A percentile compares a stretch with the other conserved stretches of the same genome.
These are phyloP conservation scores for Subacronicta megacephala DNA, from an alignment of 2,888 invertebrate species.

Conservation along the genomic window DNA sequence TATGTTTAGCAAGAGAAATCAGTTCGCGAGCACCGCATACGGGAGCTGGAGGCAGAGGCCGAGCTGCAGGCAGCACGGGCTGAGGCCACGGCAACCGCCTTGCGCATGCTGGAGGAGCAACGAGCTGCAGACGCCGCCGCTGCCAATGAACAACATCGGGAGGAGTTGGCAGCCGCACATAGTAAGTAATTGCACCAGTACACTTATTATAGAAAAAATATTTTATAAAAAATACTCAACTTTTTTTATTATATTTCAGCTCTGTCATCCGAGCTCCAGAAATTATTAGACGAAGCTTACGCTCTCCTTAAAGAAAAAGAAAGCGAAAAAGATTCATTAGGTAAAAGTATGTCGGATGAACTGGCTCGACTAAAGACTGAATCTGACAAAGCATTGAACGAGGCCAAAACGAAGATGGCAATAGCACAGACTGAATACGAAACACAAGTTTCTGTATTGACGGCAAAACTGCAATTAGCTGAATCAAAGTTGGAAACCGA, in stretches of 20 bases:
- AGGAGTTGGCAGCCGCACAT: conserved; percentile 84
- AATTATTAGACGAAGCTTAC: conserved; percentile 86
- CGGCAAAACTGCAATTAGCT: conserved; percentile 86
- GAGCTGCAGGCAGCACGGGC: conserved; percentile 77
- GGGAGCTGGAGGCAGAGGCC: conserved; percentile 79
- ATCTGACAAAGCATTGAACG: conserved; percentile 85
- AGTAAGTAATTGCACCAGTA: conserved; percentile 62
- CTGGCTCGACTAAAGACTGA: conserved; percentile 81
- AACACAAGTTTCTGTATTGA: conserved; percentile 88
- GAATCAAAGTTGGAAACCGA: conserved; percentile 85
- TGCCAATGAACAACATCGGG: conserved; percentile 78
- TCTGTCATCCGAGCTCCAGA: conserved; percentile 86
- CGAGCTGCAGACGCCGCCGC: conserved; percentile 72
- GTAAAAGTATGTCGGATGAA: conserved; percentile 87
- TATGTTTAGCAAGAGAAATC: conserved; percentile 75
- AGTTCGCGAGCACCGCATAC: conserved; percentile 87
- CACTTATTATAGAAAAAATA: too few species aligned
- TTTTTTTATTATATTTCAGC: conserved; percentile 68
- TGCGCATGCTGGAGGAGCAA: conserved; percentile 77
- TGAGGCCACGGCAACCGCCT: conserved; percentile 76
- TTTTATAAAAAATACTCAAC: too few species aligned
- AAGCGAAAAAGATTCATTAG: conserved; percentile 84
- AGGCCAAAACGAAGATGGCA: conserved; percentile 91
- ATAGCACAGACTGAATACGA: conserved; percentile 91
- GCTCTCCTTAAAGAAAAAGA: conserved; percentile 87